Base-by-base conservation (phyloP, 2,888 invertebrate species). In the Polyploca ridens region DNA sequence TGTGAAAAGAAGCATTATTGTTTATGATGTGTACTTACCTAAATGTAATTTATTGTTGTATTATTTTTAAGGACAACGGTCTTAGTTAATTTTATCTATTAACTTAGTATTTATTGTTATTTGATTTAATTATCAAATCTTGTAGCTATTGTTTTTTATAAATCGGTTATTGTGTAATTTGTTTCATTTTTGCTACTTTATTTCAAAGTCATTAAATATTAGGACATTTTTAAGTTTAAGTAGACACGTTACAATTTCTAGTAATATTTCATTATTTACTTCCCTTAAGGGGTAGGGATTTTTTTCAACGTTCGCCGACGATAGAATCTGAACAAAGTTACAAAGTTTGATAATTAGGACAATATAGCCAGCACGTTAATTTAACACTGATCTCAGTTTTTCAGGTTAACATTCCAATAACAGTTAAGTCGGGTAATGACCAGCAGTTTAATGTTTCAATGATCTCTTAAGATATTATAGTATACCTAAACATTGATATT, bases 351-450 rank as follows among this genome's bases (percentile, higher is more conserved):
- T 54, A 10, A 54, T 54, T 54, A 54, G 7, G 54, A 16, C 54
- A 54, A 14, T 46, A n/a, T 46, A n/a, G n/a, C n/a, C n/a, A 46
- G n/a, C n/a, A 46, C n/a, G n/a, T 46, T 46, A 46, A 46, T 54
- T 54, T 54, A 2, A 10, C 54, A n/a, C 54, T 54, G 54, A 73
- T 72, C 76, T 73, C 70, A 69, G 66, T 62, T 83, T 75, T 75
- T 70, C 64, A 73, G 79, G 77, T 70, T 69, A 79, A 84, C 86
- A 87, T 86, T 87, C 82, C 83, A 86, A 82, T 82, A 83, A 79
- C 65, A 67, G 66, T 49, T 75, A 79, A 77, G 71, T 71, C 65
- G 66, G 63, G 63, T 76, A 71, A 75, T 46, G 69, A 66, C 62
- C 73, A 68, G 70, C 67, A 74, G 76, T 74, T 71, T 71, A 69